Percentiles rank a stretch among this genome's conserved stretches.
phyloP scores from a whole-genome alignment of 2,888 invertebrate species.

The Aphodius sticticus region DNA sequence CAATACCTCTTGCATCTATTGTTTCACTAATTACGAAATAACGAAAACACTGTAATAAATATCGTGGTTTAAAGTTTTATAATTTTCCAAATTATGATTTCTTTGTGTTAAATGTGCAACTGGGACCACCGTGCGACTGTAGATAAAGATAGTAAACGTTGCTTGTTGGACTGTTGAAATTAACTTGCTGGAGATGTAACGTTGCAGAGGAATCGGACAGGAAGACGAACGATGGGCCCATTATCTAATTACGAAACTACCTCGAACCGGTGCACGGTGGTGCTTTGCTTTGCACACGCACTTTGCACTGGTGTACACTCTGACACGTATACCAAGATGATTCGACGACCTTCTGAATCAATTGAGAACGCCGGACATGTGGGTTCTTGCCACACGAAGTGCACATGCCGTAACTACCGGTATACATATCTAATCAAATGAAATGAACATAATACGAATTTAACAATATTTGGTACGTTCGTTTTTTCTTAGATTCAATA shows the following conservation, averaged over 20 bases:
- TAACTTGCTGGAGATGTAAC: not conserved
- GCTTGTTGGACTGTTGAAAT: not conserved
- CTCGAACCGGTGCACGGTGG: not conserved
- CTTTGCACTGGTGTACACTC: not conserved
- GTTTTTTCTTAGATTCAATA: too few relatives aligned
- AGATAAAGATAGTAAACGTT: not conserved
- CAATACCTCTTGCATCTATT: too few relatives aligned
- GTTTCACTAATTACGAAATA: too few relatives aligned
- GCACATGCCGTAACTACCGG: not conserved
- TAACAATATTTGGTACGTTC: too few relatives aligned
- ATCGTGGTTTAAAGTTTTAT: too few relatives aligned
- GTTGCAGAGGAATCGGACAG: not conserved
- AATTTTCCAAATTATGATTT: too few relatives aligned
- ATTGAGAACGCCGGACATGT: not conserved
- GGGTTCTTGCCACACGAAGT: not conserved
- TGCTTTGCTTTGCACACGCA: constrained; percentile 4
- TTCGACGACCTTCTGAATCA: not conserved
- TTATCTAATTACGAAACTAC: constrained; percentile 4
- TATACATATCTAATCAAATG: not conserved
- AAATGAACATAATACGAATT: too few relatives aligned
- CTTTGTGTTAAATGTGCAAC: too few relatives aligned
- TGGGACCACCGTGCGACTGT: too few relatives aligned
- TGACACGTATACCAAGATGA: not conserved
- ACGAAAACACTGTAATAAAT: too few relatives aligned
- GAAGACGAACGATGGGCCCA: not conserved